Conservation (phyloP, 2,888 invertebrate species). For the Amblyjoppa proteus region DNA sequence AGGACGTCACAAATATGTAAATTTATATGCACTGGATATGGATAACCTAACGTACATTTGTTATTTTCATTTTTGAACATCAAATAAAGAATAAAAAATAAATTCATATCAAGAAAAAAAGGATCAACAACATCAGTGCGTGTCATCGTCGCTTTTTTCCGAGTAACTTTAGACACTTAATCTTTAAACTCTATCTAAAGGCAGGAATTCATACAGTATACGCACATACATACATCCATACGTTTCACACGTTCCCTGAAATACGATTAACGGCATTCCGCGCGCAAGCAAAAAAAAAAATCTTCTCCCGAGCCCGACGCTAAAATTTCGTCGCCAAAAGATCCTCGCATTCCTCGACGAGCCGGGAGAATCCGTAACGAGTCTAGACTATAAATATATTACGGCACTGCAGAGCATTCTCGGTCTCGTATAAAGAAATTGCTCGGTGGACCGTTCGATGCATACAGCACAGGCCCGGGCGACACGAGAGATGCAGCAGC, state of each 20-base stretch:
- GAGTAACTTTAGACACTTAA: no score
- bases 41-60: no score
- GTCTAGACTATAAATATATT: slow-evolving; percentile 45
- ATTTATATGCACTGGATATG: not conserved
- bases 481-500: slow-evolving; percentile 37
- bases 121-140: no score
- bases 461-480: slow-evolving; percentile 8
- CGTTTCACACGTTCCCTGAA: not conserved
- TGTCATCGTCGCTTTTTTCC: no score
- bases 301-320: not conserved
- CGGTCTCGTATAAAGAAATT: slow-evolving; percentile 31
- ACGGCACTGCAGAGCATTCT: slow-evolving; percentile 41
- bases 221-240: not conserved
- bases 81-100: no score
- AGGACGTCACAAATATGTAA: no score
- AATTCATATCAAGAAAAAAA: no score
- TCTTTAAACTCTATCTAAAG: not conserved
- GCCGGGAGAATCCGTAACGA: not conserved
- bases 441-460: slow-evolving; percentile 8
- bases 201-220: not conserved
- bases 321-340: slow-evolving; percentile 6
- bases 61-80: no score
- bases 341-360: not conserved
- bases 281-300: not conserved
- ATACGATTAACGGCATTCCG: not conserved